Evolutionary conservation across 1,140 invertebrate genomes (phyloP).

Genomic region (Pseudomyrmex sp.): DNA sequence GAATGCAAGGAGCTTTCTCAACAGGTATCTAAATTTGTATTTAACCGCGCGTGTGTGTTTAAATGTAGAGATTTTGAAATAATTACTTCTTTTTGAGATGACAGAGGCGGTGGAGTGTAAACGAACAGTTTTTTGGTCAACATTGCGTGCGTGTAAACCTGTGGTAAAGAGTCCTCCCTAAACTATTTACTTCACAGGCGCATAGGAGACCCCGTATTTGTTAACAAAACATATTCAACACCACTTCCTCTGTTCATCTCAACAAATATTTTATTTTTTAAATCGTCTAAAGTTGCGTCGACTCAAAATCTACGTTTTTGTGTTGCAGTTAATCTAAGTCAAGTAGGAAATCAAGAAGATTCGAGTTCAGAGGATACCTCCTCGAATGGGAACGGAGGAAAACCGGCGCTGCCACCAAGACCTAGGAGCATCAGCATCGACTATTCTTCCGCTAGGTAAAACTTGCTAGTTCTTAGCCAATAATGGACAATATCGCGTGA

Average conservation of each 20-base stretch:
- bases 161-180: too few relatives aligned
- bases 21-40: slow-evolving; percentile 85
- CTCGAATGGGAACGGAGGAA: slow-evolving; percentile 84
- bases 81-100: too few relatives aligned
- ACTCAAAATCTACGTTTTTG: slow-evolving; percentile 14
- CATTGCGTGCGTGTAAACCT: too few relatives aligned
- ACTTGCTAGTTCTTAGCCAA: not conserved
- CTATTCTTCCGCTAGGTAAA: slow-evolving; percentile 78
- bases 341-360: slow-evolving; percentile 89
- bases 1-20: slow-evolving; percentile 88
- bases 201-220: too few relatives aligned
- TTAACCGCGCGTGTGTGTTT: not conserved
- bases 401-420: slow-evolving; percentile 87
- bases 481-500: too few relatives aligned
- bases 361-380: slow-evolving; percentile 90
- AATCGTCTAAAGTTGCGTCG: not conserved
- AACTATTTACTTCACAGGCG: too few relatives aligned
- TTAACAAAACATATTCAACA: too few relatives aligned
- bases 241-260: too few relatives aligned
- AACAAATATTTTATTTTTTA: not conserved
- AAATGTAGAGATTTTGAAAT: too few relatives aligned
- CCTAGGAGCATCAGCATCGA: slow-evolving; percentile 85
- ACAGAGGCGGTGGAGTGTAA: not conserved
- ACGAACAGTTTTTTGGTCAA: not conserved
- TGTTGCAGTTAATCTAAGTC: slow-evolving; percentile 87